Percentiles rank a stretch among this genome's conserved stretches.
Conservation (phyloP, 2,797 vertebrate genomes). For the Protonibea diacanthus region DNA sequence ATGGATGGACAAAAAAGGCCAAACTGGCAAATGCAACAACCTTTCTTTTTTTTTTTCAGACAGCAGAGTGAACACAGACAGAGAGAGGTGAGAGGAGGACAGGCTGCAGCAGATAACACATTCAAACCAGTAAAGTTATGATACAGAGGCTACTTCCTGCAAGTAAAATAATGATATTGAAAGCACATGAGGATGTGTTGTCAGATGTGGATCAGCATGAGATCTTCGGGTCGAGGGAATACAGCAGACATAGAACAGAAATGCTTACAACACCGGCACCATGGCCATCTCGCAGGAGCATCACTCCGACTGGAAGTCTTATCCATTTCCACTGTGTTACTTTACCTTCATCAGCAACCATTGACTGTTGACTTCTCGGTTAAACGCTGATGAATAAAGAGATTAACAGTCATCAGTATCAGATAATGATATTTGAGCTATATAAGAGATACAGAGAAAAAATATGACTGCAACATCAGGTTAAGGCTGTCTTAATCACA, state of each 20-base stretch:
- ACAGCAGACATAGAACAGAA: not conserved
- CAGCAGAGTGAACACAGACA: not conserved
- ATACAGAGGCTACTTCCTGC: not conserved
- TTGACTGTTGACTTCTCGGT: constrained; percentile 15
- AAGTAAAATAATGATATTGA: constrained; percentile 1
- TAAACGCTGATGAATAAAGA: not conserved
- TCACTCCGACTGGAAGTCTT: not conserved
- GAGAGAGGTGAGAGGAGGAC: not conserved
- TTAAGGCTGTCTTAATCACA: not conserved
- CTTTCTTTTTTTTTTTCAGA: not conserved
- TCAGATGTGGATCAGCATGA: constrained; percentile 41
- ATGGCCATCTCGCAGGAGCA: not conserved
- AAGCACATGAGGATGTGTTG: constrained; percentile 11
- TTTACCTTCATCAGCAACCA: not conserved
- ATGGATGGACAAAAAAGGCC: not conserved
- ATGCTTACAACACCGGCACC: constrained; percentile 17
- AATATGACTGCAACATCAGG: not conserved
- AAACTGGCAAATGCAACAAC: not conserved
- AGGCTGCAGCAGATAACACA: not conserved
- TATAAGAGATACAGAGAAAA: not conserved
- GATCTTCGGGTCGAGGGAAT: constrained; percentile 14
- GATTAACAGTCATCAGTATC: not conserved
- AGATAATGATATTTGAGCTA: not conserved
- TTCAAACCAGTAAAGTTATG: not conserved
- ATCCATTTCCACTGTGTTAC: not conserved